Evolutionary conservation across 2,888 invertebrate genomes (phyloP).

Genomic region (Molorchus minor): DNA sequence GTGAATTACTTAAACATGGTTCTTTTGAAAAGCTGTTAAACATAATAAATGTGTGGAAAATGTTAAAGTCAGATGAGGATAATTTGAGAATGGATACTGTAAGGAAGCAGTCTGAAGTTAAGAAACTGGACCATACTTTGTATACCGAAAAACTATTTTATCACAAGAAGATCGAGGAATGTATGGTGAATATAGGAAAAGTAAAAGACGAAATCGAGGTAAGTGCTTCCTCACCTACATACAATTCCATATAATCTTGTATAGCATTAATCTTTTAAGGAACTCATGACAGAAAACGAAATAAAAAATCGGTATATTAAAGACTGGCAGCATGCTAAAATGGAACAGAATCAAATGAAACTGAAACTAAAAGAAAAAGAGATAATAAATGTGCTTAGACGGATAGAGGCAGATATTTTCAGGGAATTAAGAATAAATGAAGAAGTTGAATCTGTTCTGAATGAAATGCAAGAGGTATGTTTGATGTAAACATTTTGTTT

Average conservation of each 20-base stretch:
- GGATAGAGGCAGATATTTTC: constrained; percentile 53
- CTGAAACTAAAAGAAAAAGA: constrained; percentile 51
- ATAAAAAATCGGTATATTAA: constrained; percentile 52
- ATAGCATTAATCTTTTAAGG: constrained; percentile 45
- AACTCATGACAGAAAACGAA: constrained; percentile 49
- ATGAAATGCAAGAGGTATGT: constrained; percentile 49
- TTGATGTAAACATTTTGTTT: constrained; percentile 6
- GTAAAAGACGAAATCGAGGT: constrained; percentile 54
- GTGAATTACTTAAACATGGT: constrained; percentile 35
- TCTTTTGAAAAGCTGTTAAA: constrained; percentile 36
- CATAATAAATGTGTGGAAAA: constrained; percentile 35
- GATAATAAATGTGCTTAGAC: constrained; percentile 49
- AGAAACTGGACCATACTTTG: constrained; percentile 37
- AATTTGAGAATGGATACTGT: constrained; percentile 30
- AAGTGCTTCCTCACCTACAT: constrained; percentile 13
- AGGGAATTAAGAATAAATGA: constrained; percentile 58
- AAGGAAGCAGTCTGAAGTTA: constrained; percentile 34
- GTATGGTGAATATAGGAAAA: constrained; percentile 47
- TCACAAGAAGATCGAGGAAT: constrained; percentile 38
- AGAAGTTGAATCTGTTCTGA: constrained; percentile 57
- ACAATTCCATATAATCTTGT: neutral
- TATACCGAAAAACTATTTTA: constrained; percentile 41
- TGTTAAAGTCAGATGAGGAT: constrained; percentile 35
- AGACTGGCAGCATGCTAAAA: constrained; percentile 59
- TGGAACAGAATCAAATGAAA: constrained; percentile 56